Percentiles rank a stretch among this genome's conserved stretches.
phyloP scores from a whole-genome alignment of 1,140 invertebrate species.

The Elysia chlorotica region DNA sequence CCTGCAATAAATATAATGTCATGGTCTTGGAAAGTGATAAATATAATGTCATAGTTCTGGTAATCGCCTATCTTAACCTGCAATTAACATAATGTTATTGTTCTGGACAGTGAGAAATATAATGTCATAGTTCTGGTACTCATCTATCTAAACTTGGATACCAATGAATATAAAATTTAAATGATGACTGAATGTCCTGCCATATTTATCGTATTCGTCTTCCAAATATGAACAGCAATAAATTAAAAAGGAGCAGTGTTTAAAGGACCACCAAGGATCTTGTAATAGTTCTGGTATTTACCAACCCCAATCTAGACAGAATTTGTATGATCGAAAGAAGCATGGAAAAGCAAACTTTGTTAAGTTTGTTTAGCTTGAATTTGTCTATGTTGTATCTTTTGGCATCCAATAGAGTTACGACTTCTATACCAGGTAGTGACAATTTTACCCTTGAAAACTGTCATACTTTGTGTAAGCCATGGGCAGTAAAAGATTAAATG shows the following conservation, averaged over 20 bases:
- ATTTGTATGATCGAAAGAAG: no score
- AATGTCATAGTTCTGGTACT: slow-evolving; percentile 92
- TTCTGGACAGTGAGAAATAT: slow-evolving; percentile 72
- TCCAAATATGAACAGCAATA: slow-evolving; percentile 77
- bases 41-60: slow-evolving; percentile 76
- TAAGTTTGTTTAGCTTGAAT: no score
- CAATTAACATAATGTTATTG: slow-evolving; percentile 79
- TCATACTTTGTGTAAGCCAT: no score
- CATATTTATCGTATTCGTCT: slow-evolving; percentile 92
- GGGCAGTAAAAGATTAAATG: no score
- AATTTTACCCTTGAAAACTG: no score
- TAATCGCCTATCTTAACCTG: slow-evolving; percentile 80
- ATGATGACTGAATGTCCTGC: no score
- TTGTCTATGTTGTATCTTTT: no score
- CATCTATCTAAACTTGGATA: slow-evolving; percentile 75
- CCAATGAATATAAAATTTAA: no score
- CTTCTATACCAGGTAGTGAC: no score
- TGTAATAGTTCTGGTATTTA: slow-evolving; percentile 90
- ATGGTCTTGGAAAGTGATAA: slow-evolving; percentile 87
- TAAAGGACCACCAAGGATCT: slow-evolving; percentile 87
- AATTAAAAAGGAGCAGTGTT: no score
- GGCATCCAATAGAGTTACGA: no score
- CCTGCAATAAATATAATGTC: slow-evolving; percentile 84
- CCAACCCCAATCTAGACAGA: slow-evolving; percentile 67
- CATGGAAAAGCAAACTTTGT: no score